A percentile compares a stretch with the other conserved stretches of the same genome.
Evolutionary conservation across 2,888 invertebrate species (phyloP).

Genomic region (Hedychridium roseum): DNA sequence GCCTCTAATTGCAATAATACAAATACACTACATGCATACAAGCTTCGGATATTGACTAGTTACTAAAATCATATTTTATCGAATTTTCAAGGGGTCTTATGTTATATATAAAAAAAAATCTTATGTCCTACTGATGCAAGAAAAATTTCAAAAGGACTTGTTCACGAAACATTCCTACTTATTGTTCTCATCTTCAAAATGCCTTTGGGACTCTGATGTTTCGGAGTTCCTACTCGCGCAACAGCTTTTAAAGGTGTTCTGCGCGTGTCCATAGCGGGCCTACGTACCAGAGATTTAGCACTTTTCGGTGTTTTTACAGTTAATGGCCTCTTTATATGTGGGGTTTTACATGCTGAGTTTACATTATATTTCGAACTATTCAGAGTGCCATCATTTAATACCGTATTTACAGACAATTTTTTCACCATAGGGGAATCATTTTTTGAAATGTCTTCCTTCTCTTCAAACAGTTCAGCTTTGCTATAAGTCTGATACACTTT

Average conservation of each 20-base stretch:
- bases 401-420: constrained; percentile 19
- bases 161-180: constrained; percentile 41
- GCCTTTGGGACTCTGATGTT: constrained; percentile 54
- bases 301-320: constrained; percentile 68
- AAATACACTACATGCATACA: too few species aligned
- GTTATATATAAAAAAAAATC: too few species aligned
- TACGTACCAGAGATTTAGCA: constrained; percentile 63
- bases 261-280: constrained; percentile 63
- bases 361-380: constrained; percentile 40
- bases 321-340: constrained; percentile 70
- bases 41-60: too few species aligned
- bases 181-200: constrained; percentile 48
- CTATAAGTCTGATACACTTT: too few species aligned
- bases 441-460: too few species aligned
- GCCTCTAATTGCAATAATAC: too few species aligned
- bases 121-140: too few species aligned
- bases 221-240: constrained; percentile 48
- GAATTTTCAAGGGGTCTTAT: too few species aligned
- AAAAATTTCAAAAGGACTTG: too few species aligned
- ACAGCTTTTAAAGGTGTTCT: constrained; percentile 70
- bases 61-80: too few species aligned
- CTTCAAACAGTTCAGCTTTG: too few species aligned
- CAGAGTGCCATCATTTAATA: constrained; percentile 30
- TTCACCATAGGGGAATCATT: too few species aligned
- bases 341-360: constrained; percentile 61